Percentiles rank a stretch among this genome's conserved stretches.
These are phyloP conservation scores for Mohoua ochrocephala DNA, from an alignment of 2,113 vertebrate species.

Conservation along the genomic window DNA sequence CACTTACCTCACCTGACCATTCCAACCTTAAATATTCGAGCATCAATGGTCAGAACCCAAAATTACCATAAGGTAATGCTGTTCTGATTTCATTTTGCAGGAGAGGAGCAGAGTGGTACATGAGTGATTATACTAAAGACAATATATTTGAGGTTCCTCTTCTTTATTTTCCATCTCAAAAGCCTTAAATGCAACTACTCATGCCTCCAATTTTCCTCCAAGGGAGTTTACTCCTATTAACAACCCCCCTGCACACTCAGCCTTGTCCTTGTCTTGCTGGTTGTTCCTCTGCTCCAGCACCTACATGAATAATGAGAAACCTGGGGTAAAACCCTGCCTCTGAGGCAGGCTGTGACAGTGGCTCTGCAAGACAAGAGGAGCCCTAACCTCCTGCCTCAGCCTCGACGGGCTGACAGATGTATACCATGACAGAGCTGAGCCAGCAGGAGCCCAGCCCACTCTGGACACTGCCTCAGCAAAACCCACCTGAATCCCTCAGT, in stretches of 20 bases:
- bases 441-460: background rate
- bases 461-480: background rate
- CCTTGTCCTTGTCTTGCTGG: background rate
- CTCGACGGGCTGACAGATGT: rapidly evolving
- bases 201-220: background rate
- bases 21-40: background rate
- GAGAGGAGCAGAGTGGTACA: background rate
- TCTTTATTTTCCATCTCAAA: background rate
- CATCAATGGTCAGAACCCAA: background rate
- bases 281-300: background rate
- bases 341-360: background rate
- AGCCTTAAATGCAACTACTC: background rate
- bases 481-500: background rate
- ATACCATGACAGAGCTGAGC: background rate
- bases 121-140: background rate
- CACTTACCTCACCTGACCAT: background rate
- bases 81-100: rapidly evolving
- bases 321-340: background rate
- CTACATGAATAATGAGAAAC: background rate
- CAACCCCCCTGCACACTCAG: background rate
- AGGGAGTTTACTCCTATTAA: background rate
- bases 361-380: background rate
- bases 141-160: background rate
- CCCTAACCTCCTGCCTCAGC: background rate
- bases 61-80: background rate